Evolutionary conservation across 2,113 vertebrate genomes (phyloP).

Genomic region (Morone chrysops): DNA sequence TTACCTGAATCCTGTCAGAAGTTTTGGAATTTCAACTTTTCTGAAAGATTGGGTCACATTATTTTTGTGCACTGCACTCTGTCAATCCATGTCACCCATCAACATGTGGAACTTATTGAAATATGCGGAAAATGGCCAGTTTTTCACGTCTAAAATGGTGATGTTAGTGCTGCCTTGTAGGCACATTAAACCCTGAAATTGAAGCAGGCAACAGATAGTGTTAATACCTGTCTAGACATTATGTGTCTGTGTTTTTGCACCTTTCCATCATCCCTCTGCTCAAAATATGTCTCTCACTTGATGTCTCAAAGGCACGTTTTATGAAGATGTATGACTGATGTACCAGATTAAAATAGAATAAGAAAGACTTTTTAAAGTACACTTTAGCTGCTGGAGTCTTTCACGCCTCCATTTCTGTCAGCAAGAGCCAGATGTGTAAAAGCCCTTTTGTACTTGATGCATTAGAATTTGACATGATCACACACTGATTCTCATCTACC

Average conservation of each 20-base stretch:
- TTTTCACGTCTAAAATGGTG: constrained; percentile 5
- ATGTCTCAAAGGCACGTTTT: constrained; percentile 24
- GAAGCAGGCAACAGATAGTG: constrained; percentile 26
- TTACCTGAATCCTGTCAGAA: neutral
- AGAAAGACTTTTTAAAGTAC: constrained; percentile 16
- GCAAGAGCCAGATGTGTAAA: neutral
- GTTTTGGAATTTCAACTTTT: neutral
- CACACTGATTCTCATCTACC: neutral
- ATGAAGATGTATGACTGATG: constrained; percentile 37
- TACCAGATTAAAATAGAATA: constrained; percentile 50
- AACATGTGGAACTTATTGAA: neutral
- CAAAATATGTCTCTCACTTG: constrained; percentile 3
- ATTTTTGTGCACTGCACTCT: neutral
- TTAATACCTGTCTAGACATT: constrained; percentile 23
- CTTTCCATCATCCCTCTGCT: constrained; percentile 35
- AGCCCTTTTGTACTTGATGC: neutral
- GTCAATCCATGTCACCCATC: neutral
- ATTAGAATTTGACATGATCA: neutral
- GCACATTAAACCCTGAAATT: constrained; percentile 21
- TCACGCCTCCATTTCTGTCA: neutral
- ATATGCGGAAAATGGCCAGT: neutral
- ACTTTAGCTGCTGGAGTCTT: neutral
- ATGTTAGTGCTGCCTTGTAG: constrained; percentile 6
- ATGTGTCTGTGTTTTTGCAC: constrained; percentile 6
- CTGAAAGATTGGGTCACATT: neutral